Evolutionary conservation across 1,140 invertebrate genomes (phyloP).

Genomic region (Tetragonula clypearis): DNA sequence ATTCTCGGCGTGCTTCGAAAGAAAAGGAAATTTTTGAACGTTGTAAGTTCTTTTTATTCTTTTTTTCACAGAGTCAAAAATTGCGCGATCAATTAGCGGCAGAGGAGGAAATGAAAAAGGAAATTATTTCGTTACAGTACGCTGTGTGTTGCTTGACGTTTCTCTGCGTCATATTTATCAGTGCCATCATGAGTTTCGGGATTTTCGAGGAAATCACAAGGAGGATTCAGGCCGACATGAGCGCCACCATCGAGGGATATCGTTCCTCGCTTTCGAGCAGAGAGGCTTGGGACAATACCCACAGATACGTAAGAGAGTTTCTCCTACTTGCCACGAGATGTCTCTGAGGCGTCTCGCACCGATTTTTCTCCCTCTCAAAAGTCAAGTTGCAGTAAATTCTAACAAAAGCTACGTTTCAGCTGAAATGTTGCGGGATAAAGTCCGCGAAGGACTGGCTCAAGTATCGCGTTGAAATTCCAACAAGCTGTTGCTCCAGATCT

Average conservation of each 20-base stretch:
- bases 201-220: conserved; percentile 65
- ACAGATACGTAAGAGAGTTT: conserved; percentile 64
- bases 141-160: conserved; percentile 51
- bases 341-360: neutral
- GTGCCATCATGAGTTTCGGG: conserved; percentile 62
- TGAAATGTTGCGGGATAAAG: conserved; percentile 70
- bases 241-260: conserved; percentile 62
- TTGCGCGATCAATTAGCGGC: neutral
- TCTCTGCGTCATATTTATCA: conserved; percentile 61
- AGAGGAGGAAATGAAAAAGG: neutral
- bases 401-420: conserved; percentile 40
- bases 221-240: conserved; percentile 66
- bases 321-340: neutral
- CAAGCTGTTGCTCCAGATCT: conserved; percentile 66
- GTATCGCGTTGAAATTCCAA: conserved; percentile 61
- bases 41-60: conserved; percentile 60
- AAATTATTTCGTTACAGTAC: conserved; percentile 58
- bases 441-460: conserved; percentile 66
- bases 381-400: neutral
- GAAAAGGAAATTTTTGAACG: conserved; percentile 51
- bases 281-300: conserved; percentile 72
- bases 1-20: conserved; percentile 64
- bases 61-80: neutral
- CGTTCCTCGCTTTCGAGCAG: conserved; percentile 54
- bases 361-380: neutral